Evolutionary conservation across 37 sponge, comb jelly and placozoan species (phyloP), one percentile per base, ranked within the genome.

Genomic region (Dysidea cf. avara): DNA sequence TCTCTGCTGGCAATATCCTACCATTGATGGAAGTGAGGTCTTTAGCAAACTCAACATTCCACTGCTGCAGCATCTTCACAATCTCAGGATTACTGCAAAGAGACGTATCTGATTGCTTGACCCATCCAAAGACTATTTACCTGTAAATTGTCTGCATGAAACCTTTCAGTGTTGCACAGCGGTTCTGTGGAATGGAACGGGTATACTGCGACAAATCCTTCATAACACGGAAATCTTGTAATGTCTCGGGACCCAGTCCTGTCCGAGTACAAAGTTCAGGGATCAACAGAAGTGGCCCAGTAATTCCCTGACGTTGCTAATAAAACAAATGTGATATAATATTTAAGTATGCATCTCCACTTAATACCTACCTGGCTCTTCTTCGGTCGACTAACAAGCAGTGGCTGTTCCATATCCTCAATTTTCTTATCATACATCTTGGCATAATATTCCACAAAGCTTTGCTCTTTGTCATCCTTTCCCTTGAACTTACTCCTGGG

Each of bases 181-280:
- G 40, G 9, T 65, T 9, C 32, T 56, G 57, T 24, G 95, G 95
- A 3, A n/a, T 39, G 0, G 86, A 37, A 2, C 86, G 77, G n/a
- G 95, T 94, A 77, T 94, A 80, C 30, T 53, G 53, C 0, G 89
- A 84, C 34, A 94, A 49, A 64, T 90, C 95, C 64, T 80, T 90
- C 90, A 94, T 94, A 2, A 86, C 58, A 0, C 68, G 36, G 65
- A 90, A 94, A 64, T 94, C 87, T 37, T 71, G 56, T n/a, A 90
- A 58, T 16, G 87, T 76, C 70, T 94, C 87, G 16, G 90, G 91
- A 29, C 83, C 59, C 31, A 95, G 68, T 0, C 92, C 97, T 48
- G 97, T 97, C 26, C 81, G 50, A 21, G 88, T 82, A 47, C 97
- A 93, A 9, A 97, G 72, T 61, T 97, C 97, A 35, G 97, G 97